Evolutionary conservation across 2,113 vertebrate species (phyloP).

Genomic region (Thalassarche chlororhynchos): DNA sequence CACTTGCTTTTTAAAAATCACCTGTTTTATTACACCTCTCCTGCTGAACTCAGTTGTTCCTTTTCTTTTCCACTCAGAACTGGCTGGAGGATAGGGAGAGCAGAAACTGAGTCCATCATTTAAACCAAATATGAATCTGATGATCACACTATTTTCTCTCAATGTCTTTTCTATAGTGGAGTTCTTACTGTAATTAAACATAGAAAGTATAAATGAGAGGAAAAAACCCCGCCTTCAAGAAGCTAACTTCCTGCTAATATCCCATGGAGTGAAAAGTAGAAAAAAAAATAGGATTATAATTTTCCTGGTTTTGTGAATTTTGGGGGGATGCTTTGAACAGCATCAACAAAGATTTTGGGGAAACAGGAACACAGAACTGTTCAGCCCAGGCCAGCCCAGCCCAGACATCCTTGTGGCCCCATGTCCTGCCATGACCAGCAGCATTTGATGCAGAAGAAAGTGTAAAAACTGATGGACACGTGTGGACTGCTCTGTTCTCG

Average conservation of each 20-base stretch:
- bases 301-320: neutral
- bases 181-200: conserved; percentile 15
- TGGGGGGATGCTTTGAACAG: neutral
- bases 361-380: neutral
- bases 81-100: neutral
- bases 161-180: neutral
- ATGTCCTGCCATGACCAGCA: neutral
- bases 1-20: neutral
- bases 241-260: neutral
- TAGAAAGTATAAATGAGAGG: neutral
- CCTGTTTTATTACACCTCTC: neutral
- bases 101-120: neutral
- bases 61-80: neutral
- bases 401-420: neutral
- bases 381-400: neutral
- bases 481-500: neutral
- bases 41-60: neutral
- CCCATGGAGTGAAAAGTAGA: neutral
- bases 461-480: neutral
- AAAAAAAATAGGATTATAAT: neutral
- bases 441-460: neutral
- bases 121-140: neutral
- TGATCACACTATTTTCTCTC: conserved; percentile 18
- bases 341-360: neutral
- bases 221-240: neutral